Evolutionary conservation across 1,140 invertebrate genomes (phyloP).

Genomic region (Drosophila aff.): DNA sequence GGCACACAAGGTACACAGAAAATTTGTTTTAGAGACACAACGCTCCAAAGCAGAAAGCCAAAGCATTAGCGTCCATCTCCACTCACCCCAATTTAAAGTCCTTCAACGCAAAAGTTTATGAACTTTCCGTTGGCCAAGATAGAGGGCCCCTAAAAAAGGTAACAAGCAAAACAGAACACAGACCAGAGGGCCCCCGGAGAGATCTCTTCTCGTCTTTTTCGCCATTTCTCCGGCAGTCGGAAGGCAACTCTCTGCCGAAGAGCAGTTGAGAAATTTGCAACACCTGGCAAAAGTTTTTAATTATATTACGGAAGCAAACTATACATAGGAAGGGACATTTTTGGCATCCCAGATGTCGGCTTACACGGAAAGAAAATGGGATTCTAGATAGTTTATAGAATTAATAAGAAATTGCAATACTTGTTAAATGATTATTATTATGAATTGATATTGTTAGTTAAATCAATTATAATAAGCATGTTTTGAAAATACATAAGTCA

Average conservation of each 20-base stretch:
- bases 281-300: constrained; percentile 83
- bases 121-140: constrained; percentile 47
- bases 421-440: background rate
- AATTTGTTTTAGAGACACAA: constrained; percentile 73
- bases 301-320: constrained; percentile 72
- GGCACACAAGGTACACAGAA: constrained; percentile 61
- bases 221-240: constrained; percentile 60
- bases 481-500: too few species aligned
- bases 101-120: constrained; percentile 62
- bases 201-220: constrained; percentile 53
- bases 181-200: constrained; percentile 30
- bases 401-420: background rate
- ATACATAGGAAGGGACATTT: constrained; percentile 63
- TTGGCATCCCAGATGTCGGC: constrained; percentile 55
- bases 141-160: constrained; percentile 46
- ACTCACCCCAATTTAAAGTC: constrained; percentile 68
- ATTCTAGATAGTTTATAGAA: fast-evolving
- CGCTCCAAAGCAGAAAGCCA: constrained; percentile 59
- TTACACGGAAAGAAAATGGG: constrained; percentile 12
- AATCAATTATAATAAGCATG: background rate
- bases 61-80: constrained; percentile 59
- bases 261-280: constrained; percentile 75
- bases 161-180: constrained; percentile 59
- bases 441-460: background rate
- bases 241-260: constrained; percentile 49